Percentiles rank a stretch among this genome's conserved stretches.
These are phyloP conservation scores for Octodon degus DNA, from an alignment of 2,113 vertebrate genomes.

Conservation along the genomic window DNA sequence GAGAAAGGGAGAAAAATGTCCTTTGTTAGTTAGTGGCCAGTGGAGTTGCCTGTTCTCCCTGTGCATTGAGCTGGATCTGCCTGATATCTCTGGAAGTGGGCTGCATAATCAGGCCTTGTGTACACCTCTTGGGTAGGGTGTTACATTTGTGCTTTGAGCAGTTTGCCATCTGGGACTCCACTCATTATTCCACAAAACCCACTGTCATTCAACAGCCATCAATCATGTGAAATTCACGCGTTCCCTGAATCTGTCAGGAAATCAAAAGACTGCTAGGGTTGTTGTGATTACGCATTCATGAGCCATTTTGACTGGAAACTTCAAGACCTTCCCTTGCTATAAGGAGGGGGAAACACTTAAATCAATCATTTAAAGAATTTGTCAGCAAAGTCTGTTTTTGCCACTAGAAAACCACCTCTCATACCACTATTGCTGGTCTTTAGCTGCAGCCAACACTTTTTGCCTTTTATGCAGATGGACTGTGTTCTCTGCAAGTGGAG, in stretches of 20 bases:
- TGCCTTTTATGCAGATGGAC: rapidly evolving
- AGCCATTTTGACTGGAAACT: constrained; percentile 75
- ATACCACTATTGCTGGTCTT: not conserved
- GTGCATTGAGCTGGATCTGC: rapidly evolving
- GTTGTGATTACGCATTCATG: constrained; percentile 75
- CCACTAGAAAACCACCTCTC: not conserved
- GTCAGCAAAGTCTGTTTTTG: not conserved
- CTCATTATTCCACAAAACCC: constrained; percentile 60
- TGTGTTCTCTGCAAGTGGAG: rapidly evolving
- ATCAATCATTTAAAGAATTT: constrained; percentile 65
- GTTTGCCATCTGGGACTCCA: constrained; percentile 32
- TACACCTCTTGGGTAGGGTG: not conserved
- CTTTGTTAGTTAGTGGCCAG: rapidly evolving
- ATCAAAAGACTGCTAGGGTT: constrained; percentile 62
- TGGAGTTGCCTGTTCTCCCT: rapidly evolving
- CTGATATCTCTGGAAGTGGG: too few relatives aligned
- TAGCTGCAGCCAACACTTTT: not conserved
- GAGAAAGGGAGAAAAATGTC: rapidly evolving
- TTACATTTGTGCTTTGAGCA: not conserved
- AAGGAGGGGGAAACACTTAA: constrained; percentile 38
- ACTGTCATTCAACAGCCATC: constrained; percentile 73
- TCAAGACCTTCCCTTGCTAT: constrained; percentile 67
- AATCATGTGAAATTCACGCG: constrained; percentile 7
- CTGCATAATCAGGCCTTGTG: not conserved
- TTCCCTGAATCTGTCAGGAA: constrained; percentile 60